Evolutionary conservation across 2,888 invertebrate genomes (phyloP), one percentile per base, ranked within the genome.

Genomic region (Campaea margaritaria): DNA sequence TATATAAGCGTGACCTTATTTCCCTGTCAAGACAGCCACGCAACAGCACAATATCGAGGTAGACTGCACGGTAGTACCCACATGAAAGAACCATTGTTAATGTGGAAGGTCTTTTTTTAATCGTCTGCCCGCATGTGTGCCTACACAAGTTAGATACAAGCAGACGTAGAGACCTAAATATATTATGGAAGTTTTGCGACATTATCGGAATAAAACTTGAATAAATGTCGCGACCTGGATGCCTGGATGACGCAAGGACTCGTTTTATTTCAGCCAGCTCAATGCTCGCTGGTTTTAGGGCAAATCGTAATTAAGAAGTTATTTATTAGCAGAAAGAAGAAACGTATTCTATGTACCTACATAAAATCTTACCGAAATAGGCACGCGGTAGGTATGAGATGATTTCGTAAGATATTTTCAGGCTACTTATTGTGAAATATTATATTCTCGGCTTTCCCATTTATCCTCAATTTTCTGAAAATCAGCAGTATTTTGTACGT

Each of bases 41-140:
- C 31, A 47, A 55, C 46, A 16, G 31, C 28, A 11, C 28, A 41
- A 49, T 28, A 49, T 46, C 15, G 50, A 54, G 49, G 46, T 47
- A 34, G 42, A 58, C 36, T 34, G 38, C 43, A 38, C 55, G 48
- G 53, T 54, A 27, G 45, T 65, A 62, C 66, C 62, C 65, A 68
- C 69, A 72, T 74, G 66, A 70, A 74, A 74, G 68, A 66, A 68
- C 71, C 81, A 83, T 86, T 86, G 85, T 87, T 82, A 78, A 68
- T 62, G 62, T 68, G 70, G 81, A 86, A 86, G 85, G 85, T 78
- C 81, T 76, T 71, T 78, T 63, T 76, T 70, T 72, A 75, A 77
- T 73, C 72, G 62, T 70, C 65, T 65, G 67, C 75, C 72, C 72
- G 72, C 73, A 77, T 47, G 61, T 58, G 53, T 58, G 42, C 27